phyloP scores from a whole-genome alignment of 2,888 invertebrate genomes.

The Thecophora atra region DNA sequence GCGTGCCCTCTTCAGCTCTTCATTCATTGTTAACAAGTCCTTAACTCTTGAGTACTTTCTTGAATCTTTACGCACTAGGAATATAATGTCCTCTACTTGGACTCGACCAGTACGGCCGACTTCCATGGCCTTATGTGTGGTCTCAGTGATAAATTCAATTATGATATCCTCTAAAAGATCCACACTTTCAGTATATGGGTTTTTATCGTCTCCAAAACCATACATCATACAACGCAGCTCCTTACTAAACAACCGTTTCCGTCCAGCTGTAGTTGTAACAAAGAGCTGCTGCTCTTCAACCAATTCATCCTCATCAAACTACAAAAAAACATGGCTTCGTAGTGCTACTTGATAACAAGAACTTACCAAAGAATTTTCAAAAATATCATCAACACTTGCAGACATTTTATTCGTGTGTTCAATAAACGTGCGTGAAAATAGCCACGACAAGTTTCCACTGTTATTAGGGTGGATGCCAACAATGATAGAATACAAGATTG shows the following conservation, averaged over 20 bases:
- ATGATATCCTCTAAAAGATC: conserved; percentile 97
- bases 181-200: conserved; percentile 98
- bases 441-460: too few species aligned
- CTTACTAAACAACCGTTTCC: conserved; percentile 89
- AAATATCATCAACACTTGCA: conserved; percentile 55
- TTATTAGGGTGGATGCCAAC: too few species aligned
- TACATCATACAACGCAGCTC: conserved; percentile 99
- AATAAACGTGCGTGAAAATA: too few species aligned
- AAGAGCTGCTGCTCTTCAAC: conserved; percentile 71
- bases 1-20: conserved; percentile 96
- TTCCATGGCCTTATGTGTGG: conserved; percentile 95
- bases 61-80: conserved; percentile 92
- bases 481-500: too few species aligned
- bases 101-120: conserved; percentile 95
- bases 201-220: conserved; percentile 99
- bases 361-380: conserved; percentile 59
- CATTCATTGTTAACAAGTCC: conserved; percentile 97
- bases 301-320: conserved; percentile 72
- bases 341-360: background rate
- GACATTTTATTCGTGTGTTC: conserved; percentile 47
- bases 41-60: conserved; percentile 98
- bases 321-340: background rate
- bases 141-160: conserved; percentile 96
- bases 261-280: conserved; percentile 75
- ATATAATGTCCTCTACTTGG: conserved; percentile 98